Percentiles rank a stretch among this genome's conserved stretches.
Evolutionary conservation across 2,113 vertebrate species (phyloP).

Genomic region (Vidua macroura): DNA sequence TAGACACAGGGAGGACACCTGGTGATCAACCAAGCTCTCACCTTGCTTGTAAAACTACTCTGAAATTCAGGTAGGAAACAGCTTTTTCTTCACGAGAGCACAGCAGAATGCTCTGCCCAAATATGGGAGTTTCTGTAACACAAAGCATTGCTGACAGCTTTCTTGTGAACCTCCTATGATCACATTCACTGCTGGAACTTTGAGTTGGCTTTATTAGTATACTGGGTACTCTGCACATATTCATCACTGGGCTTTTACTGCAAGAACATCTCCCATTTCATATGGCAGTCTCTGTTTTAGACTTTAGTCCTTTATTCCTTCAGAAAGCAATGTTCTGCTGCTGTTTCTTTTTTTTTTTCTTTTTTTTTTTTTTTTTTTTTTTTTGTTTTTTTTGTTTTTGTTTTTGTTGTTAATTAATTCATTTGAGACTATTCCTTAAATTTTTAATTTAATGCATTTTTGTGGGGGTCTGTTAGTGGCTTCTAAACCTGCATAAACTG

Average conservation of each 20-base stretch:
- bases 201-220: background rate
- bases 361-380: background rate
- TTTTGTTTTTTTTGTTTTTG: background rate
- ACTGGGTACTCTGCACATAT: background rate
- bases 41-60: background rate
- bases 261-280: slow-evolving; percentile 37
- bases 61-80: background rate
- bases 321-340: slow-evolving; percentile 56
- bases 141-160: background rate
- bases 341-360: background rate
- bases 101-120: background rate
- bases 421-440: slow-evolving; percentile 73
- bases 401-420: slow-evolving; percentile 69
- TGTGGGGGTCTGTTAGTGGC: slow-evolving; percentile 67
- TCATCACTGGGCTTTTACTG: slow-evolving; percentile 23
- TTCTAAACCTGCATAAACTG: slow-evolving; percentile 63
- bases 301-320: slow-evolving; percentile 48
- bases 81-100: background rate
- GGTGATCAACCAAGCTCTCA: background rate
- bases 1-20: background rate
- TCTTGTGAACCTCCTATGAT: background rate
- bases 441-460: slow-evolving; percentile 73
- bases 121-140: background rate
- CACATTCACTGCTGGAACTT: background rate
- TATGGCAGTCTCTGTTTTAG: slow-evolving; percentile 53